Conservation (phyloP, 2,888 invertebrate species). For the Tanaodytes sp. region DNA sequence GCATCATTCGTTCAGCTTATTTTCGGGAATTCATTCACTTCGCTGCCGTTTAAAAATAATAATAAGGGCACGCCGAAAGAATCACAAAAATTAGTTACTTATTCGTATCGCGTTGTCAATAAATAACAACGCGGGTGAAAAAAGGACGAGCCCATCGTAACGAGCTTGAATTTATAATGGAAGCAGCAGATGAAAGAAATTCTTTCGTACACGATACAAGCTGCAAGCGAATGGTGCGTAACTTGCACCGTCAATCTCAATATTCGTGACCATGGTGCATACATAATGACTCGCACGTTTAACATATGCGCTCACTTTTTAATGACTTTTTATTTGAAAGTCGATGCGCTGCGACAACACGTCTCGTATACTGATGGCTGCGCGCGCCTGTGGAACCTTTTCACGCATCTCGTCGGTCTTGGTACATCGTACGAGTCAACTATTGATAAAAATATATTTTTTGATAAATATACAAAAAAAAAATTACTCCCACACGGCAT, state of each 20-base stretch:
- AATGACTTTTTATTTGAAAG: constrained; percentile 9
- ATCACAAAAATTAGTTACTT: no score
- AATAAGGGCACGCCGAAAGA: no score
- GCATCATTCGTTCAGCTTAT: no score
- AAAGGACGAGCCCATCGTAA: no score
- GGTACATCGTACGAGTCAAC: constrained; percentile 12
- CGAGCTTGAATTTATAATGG: constrained; percentile 35
- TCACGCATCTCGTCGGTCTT: constrained; percentile 31
- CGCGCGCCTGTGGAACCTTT: constrained; percentile 28
- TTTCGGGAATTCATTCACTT: no score
- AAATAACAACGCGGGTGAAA: no score
- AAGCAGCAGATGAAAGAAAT: constrained; percentile 48
- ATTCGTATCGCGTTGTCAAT: no score
- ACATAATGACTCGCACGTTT: constrained; percentile 16
- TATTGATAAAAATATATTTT: no score
- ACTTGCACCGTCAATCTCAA: constrained; percentile 27
- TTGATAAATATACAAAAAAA: no score
- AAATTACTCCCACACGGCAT: no score
- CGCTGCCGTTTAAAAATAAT: no score
- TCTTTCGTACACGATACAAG: constrained; percentile 29
- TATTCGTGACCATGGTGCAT: constrained; percentile 29
- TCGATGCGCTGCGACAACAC: constrained; percentile 19
- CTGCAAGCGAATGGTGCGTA: constrained; percentile 19
- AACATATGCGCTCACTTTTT: constrained; percentile 25
- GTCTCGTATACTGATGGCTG: constrained; percentile 33